Evolutionary conservation across 2,797 vertebrate genomes (phyloP), one percentile per base, ranked within the genome.

Genomic region (Pseudochirops cupreus): DNA sequence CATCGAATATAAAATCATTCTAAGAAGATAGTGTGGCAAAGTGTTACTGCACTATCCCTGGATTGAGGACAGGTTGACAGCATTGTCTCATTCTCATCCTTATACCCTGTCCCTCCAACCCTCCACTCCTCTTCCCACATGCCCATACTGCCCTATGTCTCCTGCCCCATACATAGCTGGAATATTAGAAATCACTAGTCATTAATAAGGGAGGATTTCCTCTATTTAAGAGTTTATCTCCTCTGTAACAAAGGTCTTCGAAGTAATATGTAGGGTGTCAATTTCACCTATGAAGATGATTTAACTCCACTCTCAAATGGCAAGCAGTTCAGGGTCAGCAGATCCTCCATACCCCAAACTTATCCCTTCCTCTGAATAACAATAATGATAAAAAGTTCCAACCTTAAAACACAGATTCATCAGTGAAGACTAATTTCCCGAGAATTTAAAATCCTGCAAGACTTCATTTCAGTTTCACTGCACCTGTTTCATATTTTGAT

Each of bases 401-500:
- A 50, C n/a, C 16, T 74, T 21, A 13, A 74, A 39, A 74, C 16
- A 74, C n/a, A 39, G 18, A 87, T 50, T 26, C 39, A 46, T 87
- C 74, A 7, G n/a, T 24, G 11, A 96, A 92, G 26, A 6, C 1
- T 87, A 59, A 74, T 56, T 95, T 95, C 58, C 89, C 59, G 96
- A 96, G 89, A 97, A 56, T 28, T 91, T 56, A 56, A 97, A 58
- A 46, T 57, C 55, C 28, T 62, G 92, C 11, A 96, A 94, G 54
- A 97, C 57, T 0, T 91, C 3, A 46, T 28, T 74, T 96, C 92
- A 89, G 93, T 91, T 39, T 95, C 21, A 93, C 1, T 52, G 91
- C 82, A 93, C 82, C 89, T 94, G 46, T 57, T n/a, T 58, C 91
- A 92, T 46, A 74, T 96, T 94, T 92, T 92, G 89, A 96, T 93